Conservation (phyloP, 2,888 invertebrate species). For the Thereva unica region DNA sequence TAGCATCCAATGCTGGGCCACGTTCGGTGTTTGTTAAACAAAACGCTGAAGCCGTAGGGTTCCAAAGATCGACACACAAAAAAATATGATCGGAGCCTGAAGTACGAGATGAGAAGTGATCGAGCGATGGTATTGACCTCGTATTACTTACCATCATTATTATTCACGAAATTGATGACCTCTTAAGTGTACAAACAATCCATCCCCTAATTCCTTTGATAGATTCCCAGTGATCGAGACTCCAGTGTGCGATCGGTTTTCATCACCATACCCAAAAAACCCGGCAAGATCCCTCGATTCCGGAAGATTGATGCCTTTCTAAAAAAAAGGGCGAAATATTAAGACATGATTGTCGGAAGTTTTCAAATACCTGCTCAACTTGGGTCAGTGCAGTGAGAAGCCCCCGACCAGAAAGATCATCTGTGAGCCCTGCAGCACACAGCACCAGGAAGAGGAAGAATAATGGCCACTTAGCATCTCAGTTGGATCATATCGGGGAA, state of each 20-base stretch:
- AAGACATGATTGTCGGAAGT: conserved; percentile 31
- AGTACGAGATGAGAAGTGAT: background rate
- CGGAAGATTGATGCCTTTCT: no score
- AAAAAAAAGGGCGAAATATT: conserved; percentile 18
- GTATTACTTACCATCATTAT: conserved; percentile 15
- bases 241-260: conserved; percentile 11
- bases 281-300: no score
- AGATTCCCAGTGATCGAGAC: background rate
- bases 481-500: conserved; percentile 18
- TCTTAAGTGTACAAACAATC: conserved; percentile 21
- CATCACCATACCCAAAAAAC: conserved; percentile 9
- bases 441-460: conserved; percentile 17
- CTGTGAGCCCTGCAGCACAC: background rate
- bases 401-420: background rate
- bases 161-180: background rate
- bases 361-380: background rate
- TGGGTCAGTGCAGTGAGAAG: background rate
- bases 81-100: no score
- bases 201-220: background rate
- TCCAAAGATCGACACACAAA: no score
- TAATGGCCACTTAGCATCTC: conserved; percentile 20
- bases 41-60: no score
- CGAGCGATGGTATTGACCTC: conserved; percentile 16
- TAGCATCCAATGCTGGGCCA: background rate
- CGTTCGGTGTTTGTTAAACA: background rate